phyloP scores from a whole-genome alignment of 2,113 vertebrate species.

The Turnix velox region DNA sequence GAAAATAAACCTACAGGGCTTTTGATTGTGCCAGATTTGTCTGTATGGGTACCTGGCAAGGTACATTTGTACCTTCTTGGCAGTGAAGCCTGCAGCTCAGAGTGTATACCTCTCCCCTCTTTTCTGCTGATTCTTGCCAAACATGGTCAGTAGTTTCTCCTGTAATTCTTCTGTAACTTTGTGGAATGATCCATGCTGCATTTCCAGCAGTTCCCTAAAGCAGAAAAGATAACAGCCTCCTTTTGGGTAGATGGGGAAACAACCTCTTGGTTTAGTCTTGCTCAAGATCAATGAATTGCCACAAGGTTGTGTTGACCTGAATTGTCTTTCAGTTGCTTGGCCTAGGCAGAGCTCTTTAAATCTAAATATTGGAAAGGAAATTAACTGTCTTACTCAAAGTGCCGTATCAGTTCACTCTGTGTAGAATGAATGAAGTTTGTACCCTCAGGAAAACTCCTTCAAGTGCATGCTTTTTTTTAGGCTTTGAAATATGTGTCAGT shows the following conservation, averaged over 20 bases:
- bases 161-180: background rate
- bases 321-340: background rate
- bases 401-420: background rate
- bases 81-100: background rate
- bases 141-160: rapidly evolving
- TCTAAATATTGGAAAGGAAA: background rate
- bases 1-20: background rate
- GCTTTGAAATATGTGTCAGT: background rate
- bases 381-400: background rate
- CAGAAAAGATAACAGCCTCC: background rate
- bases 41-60: background rate
- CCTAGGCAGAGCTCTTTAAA: background rate
- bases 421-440: background rate
- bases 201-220: background rate
- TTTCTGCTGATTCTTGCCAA: background rate
- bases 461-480: rapidly evolving
- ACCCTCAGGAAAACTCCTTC: background rate
- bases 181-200: background rate
- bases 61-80: background rate
- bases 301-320: background rate
- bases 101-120: background rate
- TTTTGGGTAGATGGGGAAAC: background rate
- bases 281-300: background rate
- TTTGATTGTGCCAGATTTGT: background rate
- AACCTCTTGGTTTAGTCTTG: background rate